These are phyloP conservation scores for Andrena fulva DNA, from an alignment of 2,888 invertebrate genomes.

Conservation along the genomic window DNA sequence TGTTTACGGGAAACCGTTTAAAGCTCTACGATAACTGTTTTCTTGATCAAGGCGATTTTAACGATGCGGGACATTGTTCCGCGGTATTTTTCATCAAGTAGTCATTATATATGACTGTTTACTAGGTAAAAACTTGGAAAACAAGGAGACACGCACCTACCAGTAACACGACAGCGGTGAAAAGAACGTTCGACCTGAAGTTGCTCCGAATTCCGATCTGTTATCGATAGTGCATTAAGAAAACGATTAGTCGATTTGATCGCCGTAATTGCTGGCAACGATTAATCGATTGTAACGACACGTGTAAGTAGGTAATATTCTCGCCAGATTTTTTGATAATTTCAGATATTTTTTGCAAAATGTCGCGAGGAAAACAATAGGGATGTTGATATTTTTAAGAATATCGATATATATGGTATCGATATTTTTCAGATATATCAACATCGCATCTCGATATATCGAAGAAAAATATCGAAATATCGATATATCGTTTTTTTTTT, in stretches of 20 bases:
- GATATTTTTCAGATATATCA: too few species aligned
- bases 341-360: background rate
- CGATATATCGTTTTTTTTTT: too few species aligned
- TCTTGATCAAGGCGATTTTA: background rate
- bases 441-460: too few species aligned
- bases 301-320: background rate
- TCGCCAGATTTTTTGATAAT: background rate
- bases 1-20: constrained; percentile 5
- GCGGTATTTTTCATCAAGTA: background rate
- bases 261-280: background rate
- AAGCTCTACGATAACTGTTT: background rate
- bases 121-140: background rate
- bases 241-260: constrained; percentile 20
- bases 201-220: background rate
- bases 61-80: background rate
- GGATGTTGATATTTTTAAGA: too few species aligned
- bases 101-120: background rate
- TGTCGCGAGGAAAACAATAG: background rate
- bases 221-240: constrained; percentile 4
- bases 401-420: too few species aligned
- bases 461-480: too few species aligned
- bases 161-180: background rate
- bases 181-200: constrained; percentile 25
- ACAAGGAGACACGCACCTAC: background rate
- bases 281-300: constrained; percentile 14